These are phyloP conservation scores for Salvator merianae DNA, from an alignment of 2,113 vertebrate species.

Conservation along the genomic window DNA sequence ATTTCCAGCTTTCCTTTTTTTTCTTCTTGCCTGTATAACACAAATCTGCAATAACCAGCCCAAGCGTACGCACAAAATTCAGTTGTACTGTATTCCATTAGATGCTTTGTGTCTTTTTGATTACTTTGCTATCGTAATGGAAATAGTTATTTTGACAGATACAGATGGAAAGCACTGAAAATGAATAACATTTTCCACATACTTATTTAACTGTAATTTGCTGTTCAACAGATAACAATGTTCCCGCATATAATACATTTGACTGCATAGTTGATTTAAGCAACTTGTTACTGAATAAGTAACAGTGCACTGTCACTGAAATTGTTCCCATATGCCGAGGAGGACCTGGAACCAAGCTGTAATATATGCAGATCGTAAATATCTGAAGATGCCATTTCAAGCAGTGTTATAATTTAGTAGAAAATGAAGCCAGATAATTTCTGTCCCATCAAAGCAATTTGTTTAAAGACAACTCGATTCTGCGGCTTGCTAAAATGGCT, in stretches of 20 bases:
- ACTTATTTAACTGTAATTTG: slow-evolving; percentile 41
- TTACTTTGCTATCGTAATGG: neutral
- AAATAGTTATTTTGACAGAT: slow-evolving; percentile 23
- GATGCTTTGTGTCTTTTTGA: slow-evolving; percentile 22
- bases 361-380: slow-evolving; percentile 48
- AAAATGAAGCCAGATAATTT: neutral
- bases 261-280: slow-evolving; percentile 50
- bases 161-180: slow-evolving; percentile 23
- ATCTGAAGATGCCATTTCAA: slow-evolving; percentile 49
- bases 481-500: slow-evolving; percentile 34
- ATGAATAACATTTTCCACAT: slow-evolving; percentile 31
- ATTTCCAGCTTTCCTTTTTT: neutral
- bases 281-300: slow-evolving; percentile 35
- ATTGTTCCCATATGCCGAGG: slow-evolving; percentile 45
- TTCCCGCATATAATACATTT: slow-evolving; percentile 38
- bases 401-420: slow-evolving; percentile 44
- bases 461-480: neutral
- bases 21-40: neutral
- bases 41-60: neutral
- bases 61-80: neutral
- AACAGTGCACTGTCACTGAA: slow-evolving; percentile 59
- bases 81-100: slow-evolving; percentile 5
- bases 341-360: slow-evolving; percentile 35
- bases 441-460: neutral
- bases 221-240: slow-evolving; percentile 61